Conservation (phyloP, 2,888 invertebrate species). For the Erebia epiphron region DNA sequence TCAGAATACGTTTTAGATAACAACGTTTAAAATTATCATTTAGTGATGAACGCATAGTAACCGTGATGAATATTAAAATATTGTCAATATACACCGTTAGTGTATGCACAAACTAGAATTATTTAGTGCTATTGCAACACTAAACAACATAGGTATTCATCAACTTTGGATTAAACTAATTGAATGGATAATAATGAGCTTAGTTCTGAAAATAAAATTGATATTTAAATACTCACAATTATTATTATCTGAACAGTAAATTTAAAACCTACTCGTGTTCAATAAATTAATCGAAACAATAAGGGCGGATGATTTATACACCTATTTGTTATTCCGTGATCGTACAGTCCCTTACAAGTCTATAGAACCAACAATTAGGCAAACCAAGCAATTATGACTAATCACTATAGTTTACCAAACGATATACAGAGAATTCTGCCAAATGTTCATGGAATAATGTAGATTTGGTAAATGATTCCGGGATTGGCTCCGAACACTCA, state of each 20-base stretch:
- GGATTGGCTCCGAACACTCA: too few species aligned
- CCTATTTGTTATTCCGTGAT: slow-evolving; percentile 32
- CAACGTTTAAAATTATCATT: too few species aligned
- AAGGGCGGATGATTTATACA: slow-evolving; percentile 34
- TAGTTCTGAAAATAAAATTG: slow-evolving; percentile 11
- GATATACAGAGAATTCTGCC: slow-evolving; percentile 32
- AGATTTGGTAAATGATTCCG: too few species aligned
- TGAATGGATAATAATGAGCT: slow-evolving; percentile 22
- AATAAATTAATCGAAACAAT: slow-evolving; percentile 17
- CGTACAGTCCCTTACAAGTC: slow-evolving; percentile 42
- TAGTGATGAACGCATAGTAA: too few species aligned
- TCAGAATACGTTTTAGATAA: too few species aligned
- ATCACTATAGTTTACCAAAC: slow-evolving; percentile 68
- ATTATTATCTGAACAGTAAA: slow-evolving; percentile 11
- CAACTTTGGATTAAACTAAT: slow-evolving; percentile 15
- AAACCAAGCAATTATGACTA: slow-evolving; percentile 70
- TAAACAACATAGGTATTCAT: slow-evolving; percentile 16
- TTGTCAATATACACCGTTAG: neutral
- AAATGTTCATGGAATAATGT: too few species aligned
- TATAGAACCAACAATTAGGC: slow-evolving; percentile 62
- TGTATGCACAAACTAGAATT: neutral
- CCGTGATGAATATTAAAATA: too few species aligned
- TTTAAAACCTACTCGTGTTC: neutral
- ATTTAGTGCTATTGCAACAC: slow-evolving; percentile 16
- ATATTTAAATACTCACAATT: slow-evolving; percentile 17